A percentile compares a stretch with the other conserved stretches of the same genome.
These are phyloP conservation scores for Silurus glanis DNA, from an alignment of 2,113 vertebrate species.

Conservation along the genomic window DNA sequence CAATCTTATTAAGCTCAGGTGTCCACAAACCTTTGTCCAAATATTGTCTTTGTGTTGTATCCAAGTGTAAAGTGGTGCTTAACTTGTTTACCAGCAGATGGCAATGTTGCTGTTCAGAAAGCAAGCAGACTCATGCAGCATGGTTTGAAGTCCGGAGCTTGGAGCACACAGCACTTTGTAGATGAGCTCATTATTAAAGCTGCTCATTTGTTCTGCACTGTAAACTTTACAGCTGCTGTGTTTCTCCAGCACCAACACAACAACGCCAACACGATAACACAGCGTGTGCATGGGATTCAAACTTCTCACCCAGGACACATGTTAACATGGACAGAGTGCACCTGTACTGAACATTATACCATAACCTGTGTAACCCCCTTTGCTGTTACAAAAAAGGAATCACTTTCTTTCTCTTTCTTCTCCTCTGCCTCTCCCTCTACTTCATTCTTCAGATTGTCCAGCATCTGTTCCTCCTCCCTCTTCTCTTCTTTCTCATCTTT, in stretches of 20 bases:
- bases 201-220: background rate
- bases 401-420: no score
- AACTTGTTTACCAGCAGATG: background rate
- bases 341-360: background rate
- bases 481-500: background rate
- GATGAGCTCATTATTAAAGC: background rate
- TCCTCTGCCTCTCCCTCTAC: no score
- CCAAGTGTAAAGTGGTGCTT: no score
- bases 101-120: constrained; percentile 1
- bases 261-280: background rate
- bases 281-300: background rate
- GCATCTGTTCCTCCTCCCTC: background rate
- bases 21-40: no score
- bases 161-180: background rate
- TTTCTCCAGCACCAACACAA: background rate
- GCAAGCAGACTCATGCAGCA: background rate
- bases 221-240: background rate
- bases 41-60: no score
- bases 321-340: background rate
- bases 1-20: no score
- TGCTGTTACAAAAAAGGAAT: no score
- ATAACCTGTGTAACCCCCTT: background rate
- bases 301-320: background rate
- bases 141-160: background rate
- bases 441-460: no score